Evolutionary conservation across 1,140 invertebrate genomes (phyloP).

Genomic region (Megathymus violae): DNA sequence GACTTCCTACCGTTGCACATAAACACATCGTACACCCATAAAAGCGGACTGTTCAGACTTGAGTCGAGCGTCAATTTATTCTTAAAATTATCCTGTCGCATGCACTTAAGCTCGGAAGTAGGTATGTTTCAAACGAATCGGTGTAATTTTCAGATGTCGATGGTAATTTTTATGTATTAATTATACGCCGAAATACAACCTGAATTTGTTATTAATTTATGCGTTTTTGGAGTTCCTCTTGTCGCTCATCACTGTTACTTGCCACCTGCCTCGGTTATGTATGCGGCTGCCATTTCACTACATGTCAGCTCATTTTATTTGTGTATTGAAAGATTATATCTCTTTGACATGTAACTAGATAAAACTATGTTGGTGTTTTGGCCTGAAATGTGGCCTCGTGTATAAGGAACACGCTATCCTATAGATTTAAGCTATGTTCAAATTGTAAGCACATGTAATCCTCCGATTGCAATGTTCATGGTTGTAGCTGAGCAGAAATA

Average conservation of each 20-base stretch:
- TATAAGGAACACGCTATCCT: neutral
- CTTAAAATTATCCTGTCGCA: constrained; percentile 77
- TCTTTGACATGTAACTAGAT: neutral
- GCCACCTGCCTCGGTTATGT: constrained; percentile 39
- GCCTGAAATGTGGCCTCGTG: neutral
- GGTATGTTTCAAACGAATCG: constrained; percentile 58
- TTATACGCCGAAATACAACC: constrained; percentile 40
- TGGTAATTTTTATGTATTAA: constrained; percentile 58
- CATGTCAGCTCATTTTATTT: constrained; percentile 27
- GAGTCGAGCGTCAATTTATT: constrained; percentile 68
- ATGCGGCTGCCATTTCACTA: constrained; percentile 21
- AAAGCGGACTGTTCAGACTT: constrained; percentile 54
- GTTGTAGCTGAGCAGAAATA: no score
- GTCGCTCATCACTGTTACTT: constrained; percentile 37
- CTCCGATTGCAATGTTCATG: no score
- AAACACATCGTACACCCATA: constrained; percentile 62
- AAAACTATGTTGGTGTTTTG: neutral
- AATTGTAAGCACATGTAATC: no score
- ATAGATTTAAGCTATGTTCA: neutral
- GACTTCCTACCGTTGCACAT: constrained; percentile 42
- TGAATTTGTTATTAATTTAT: constrained; percentile 40
- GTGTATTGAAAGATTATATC: constrained; percentile 17
- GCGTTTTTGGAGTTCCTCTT: constrained; percentile 25
- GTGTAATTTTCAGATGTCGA: constrained; percentile 62
- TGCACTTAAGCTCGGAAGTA: constrained; percentile 60